These are phyloP conservation scores for Drosophila grimshawi DNA, from an alignment of 1,140 invertebrate genomes.

Conservation along the genomic window DNA sequence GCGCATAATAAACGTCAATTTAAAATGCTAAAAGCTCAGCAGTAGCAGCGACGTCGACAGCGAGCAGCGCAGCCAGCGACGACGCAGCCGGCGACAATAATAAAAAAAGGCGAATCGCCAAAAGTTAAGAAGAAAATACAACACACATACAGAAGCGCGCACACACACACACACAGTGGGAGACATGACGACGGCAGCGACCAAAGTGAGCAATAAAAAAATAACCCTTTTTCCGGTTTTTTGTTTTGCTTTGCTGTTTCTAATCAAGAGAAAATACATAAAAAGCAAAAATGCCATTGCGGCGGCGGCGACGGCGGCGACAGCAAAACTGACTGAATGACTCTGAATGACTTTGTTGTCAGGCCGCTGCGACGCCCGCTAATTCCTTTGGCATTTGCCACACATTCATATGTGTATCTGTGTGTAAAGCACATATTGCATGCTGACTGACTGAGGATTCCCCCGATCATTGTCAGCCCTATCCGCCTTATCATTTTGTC, in stretches of 20 bases:
- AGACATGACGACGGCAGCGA: constrained; percentile 38
- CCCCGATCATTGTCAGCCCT: constrained; percentile 2
- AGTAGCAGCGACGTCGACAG: constrained; percentile 11
- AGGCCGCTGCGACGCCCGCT: constrained; percentile 35
- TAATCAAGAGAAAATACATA: constrained; percentile 77
- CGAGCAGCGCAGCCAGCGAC: constrained; percentile 54
- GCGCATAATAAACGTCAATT: constrained; percentile 82
- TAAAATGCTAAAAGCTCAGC: constrained; percentile 79
- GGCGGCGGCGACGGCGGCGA: constrained; percentile 3
- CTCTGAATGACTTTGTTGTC: constrained; percentile 37
- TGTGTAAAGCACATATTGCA: constrained; percentile 4
- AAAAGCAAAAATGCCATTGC: constrained; percentile 58
- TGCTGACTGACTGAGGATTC: constrained; percentile 12
- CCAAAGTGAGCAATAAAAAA: constrained; percentile 74
- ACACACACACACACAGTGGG: constrained; percentile 51
- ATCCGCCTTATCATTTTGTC: constrained; percentile 1
- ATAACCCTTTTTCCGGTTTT: constrained; percentile 82
- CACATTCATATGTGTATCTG: neutral
- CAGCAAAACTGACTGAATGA: constrained; percentile 23
- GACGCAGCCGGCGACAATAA: constrained; percentile 72
- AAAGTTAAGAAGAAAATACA: constrained; percentile 80
- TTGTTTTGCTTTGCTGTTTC: constrained; percentile 81
- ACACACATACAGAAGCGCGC: constrained; percentile 34
- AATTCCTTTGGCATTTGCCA: constrained; percentile 59
- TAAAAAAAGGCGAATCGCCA: constrained; percentile 73